phyloP scores from a whole-genome alignment of 2,888 invertebrate species.

The Parasteatoda lunata region DNA sequence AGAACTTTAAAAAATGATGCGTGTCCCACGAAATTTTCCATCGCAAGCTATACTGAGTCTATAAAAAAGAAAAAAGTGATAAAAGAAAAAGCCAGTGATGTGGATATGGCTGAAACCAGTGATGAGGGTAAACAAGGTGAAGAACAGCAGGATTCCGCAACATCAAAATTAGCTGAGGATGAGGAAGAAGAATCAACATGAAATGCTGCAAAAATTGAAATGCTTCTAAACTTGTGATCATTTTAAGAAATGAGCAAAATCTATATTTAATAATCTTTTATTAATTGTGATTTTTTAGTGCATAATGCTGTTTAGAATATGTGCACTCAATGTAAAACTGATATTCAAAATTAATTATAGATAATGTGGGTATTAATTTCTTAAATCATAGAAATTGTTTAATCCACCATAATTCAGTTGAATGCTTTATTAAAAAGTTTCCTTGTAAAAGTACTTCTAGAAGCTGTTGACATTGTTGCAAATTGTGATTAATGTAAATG shows the following conservation, averaged over 20 bases:
- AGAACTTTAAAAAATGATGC: constrained; percentile 60
- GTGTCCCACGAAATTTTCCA: constrained; percentile 52
- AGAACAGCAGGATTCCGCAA: background rate
- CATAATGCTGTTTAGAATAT: no score
- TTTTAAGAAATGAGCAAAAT: constrained; percentile 2
- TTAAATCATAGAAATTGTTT: no score
- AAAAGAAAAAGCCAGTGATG: constrained; percentile 25
- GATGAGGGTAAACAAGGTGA: constrained; percentile 14
- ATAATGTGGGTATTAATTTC: no score
- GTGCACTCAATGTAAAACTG: no score
- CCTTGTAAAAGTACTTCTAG: no score
- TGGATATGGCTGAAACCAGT: constrained; percentile 20
- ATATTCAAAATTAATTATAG: no score
- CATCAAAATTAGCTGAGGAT: background rate
- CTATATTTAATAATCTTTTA: background rate
- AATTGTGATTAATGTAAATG: no score
- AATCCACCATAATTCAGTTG: no score
- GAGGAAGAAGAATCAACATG: background rate
- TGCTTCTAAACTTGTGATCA: background rate
- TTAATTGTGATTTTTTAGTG: no score
- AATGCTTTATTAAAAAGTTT: no score
- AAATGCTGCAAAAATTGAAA: background rate
- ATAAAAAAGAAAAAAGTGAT: constrained; percentile 35
- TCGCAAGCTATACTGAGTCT: constrained; percentile 45
- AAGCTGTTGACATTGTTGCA: no score